Conservation (phyloP, 2,888 invertebrate species). For the Apantesis nais region DNA sequence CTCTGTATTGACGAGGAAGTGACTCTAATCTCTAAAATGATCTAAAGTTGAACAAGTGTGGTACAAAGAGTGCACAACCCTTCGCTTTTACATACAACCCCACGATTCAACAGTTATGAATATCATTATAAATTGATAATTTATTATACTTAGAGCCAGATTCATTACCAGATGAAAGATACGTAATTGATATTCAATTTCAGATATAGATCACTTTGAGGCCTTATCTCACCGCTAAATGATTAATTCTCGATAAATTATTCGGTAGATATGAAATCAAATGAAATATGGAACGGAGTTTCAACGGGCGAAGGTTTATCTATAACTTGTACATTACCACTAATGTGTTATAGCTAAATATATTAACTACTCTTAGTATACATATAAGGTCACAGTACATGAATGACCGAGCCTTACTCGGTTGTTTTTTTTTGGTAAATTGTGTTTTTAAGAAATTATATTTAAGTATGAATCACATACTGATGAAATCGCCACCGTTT, state of each 20-base stretch:
- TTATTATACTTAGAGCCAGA: slow-evolving; percentile 38
- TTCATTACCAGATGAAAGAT: slow-evolving; percentile 58
- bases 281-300: slow-evolving; percentile 9
- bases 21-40: background rate
- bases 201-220: slow-evolving; percentile 37
- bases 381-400: too few relatives aligned
- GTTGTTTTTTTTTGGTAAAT: too few relatives aligned
- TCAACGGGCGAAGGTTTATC: background rate
- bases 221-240: slow-evolving; percentile 32
- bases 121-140: slow-evolving; percentile 71
- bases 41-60: slow-evolving; percentile 34
- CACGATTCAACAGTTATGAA: slow-evolving; percentile 60
- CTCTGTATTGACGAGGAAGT: too few relatives aligned
- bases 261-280: slow-evolving; percentile 18
- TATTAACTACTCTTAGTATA: too few relatives aligned
- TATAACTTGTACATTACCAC: background rate
- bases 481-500: too few relatives aligned
- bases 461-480: too few relatives aligned
- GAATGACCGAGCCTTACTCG: too few relatives aligned
- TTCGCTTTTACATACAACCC: slow-evolving; percentile 48
- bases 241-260: slow-evolving; percentile 34
- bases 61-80: slow-evolving; percentile 49
- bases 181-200: slow-evolving; percentile 50
- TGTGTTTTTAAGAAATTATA: too few relatives aligned
- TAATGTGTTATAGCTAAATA: background rate